A percentile compares a stretch with the other conserved stretches of the same genome.
These are phyloP conservation scores for Galagoides demidoff DNA, from an alignment of 2,797 vertebrate genomes.

Conservation along the genomic window DNA sequence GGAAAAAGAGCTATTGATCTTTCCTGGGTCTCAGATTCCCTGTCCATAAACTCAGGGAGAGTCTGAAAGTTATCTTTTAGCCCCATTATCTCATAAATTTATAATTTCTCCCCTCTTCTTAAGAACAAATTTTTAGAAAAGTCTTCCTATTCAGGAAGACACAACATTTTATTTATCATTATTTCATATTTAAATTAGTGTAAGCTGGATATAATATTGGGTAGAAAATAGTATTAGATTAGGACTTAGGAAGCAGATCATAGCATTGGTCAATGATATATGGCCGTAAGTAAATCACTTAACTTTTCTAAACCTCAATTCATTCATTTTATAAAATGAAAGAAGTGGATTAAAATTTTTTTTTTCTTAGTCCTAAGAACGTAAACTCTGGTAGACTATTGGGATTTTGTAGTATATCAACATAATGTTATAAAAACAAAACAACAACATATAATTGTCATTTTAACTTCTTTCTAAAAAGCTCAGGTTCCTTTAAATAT, in stretches of 20 bases:
- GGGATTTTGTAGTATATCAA: neutral
- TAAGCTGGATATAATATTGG: neutral
- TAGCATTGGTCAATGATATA: neutral
- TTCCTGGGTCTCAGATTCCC: slow-evolving; percentile 9
- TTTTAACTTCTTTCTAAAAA: slow-evolving; percentile 13
- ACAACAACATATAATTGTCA: neutral
- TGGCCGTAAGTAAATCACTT: neutral
- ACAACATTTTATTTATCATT: slow-evolving; percentile 28
- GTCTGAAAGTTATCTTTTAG: slow-evolving; percentile 20
- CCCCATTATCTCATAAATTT: neutral
- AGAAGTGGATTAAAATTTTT: neutral
- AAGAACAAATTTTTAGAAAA: slow-evolving; percentile 25
- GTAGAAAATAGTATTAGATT: neutral
- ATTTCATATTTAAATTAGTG: neutral
- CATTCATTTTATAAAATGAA: slow-evolving; percentile 25
- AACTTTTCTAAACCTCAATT: neutral
- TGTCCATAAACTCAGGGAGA: neutral
- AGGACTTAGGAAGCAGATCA: neutral
- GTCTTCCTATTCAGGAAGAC: neutral
- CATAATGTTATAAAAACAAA: slow-evolving; percentile 25
- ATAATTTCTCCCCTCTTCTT: neutral
- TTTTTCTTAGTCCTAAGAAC: neutral
- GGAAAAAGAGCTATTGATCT: neutral
- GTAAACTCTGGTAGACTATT: neutral
- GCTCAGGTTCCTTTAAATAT: slow-evolving; percentile 24